phyloP scores from a whole-genome alignment of 2,888 invertebrate species.

The Acleris laterana region DNA sequence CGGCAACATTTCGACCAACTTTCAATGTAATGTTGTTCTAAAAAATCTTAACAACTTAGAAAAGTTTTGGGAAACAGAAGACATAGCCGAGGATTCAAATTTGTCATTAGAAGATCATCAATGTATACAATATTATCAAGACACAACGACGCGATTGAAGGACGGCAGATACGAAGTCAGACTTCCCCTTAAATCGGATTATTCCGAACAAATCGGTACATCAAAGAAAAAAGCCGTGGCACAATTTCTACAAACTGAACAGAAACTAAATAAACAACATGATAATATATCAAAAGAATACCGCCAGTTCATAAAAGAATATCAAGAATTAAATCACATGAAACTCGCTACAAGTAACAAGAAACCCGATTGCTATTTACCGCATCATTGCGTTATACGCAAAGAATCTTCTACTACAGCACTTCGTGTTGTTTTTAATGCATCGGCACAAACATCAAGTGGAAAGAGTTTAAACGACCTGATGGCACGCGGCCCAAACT shows the following conservation, averaged over 20 bases:
- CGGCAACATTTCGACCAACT: slow-evolving; percentile 16
- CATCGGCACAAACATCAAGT: too few relatives aligned
- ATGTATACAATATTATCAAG: neutral
- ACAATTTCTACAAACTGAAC: neutral
- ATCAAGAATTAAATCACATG: neutral
- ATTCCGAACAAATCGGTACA: neutral
- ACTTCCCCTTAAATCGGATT: neutral
- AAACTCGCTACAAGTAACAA: too few relatives aligned
- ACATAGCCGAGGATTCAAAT: neutral
- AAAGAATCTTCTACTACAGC: too few relatives aligned
- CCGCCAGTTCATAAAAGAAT: neutral
- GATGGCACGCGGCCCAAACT: neutral
- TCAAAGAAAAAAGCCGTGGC: slow-evolving; percentile 1
- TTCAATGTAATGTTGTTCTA: neutral
- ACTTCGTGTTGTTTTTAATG: too few relatives aligned
- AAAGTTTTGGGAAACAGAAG: neutral
- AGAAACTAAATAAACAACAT: neutral
- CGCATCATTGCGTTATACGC: too few relatives aligned
- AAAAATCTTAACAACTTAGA: neutral
- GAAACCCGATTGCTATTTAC: too few relatives aligned
- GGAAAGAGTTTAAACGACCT: too few relatives aligned
- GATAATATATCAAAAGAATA: neutral
- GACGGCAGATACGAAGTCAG: neutral
- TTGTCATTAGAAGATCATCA: neutral
- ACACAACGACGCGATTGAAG: neutral